A percentile compares a stretch with the other conserved stretches of the same genome.
phyloP scores from a whole-genome alignment of 2,888 invertebrate species.

The Cepaea hortensis region DNA sequence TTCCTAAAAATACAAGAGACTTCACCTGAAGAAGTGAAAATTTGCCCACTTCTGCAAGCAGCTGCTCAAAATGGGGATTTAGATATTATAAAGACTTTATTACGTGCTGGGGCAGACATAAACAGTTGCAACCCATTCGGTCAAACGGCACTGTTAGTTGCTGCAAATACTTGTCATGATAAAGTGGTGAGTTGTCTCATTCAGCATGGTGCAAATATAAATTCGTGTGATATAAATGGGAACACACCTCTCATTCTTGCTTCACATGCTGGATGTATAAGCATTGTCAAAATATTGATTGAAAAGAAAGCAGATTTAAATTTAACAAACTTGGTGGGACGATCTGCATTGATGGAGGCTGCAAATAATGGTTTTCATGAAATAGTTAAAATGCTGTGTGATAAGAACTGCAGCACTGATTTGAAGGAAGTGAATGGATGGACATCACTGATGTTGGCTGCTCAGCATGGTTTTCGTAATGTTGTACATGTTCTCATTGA shows the following conservation, averaged over 20 bases:
- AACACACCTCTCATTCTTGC: conserved; percentile 6
- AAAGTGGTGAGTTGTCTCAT: background rate
- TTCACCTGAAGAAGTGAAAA: background rate
- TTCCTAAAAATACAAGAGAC: background rate
- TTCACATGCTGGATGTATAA: background rate
- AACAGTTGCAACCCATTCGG: background rate
- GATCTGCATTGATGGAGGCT: conserved; percentile 20
- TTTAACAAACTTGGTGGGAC: background rate
- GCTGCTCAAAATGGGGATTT: background rate
- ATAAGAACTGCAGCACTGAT: background rate
- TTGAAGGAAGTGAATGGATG: background rate
- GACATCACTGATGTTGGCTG: conserved; percentile 21
- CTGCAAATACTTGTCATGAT: background rate
- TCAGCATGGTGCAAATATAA: conserved; percentile 3
- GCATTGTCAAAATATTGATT: conserved; percentile 4
- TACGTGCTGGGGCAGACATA: background rate
- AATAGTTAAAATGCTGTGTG: conserved; percentile 1
- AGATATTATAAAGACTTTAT: background rate
- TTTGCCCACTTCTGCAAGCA: background rate
- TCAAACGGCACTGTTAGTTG: background rate
- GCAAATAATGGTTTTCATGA: background rate
- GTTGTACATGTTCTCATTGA: conserved; percentile 4
- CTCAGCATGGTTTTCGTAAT: background rate
- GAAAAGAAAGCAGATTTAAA: background rate
- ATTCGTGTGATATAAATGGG: background rate